These are phyloP conservation scores for Globicephala melas DNA, from an alignment of 2,113 vertebrate species.

Conservation along the genomic window DNA sequence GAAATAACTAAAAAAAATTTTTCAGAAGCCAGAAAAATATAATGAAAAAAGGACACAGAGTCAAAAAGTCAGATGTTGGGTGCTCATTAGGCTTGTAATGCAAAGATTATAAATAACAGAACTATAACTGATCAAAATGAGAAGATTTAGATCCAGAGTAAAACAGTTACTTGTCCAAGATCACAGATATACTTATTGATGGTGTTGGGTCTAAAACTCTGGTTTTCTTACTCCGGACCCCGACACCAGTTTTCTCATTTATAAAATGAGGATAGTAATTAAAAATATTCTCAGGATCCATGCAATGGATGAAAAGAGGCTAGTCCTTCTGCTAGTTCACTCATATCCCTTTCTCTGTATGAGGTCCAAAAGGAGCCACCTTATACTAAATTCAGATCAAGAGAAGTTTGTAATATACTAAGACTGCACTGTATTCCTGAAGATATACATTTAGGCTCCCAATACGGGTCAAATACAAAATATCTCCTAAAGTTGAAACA, in stretches of 20 bases:
- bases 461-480: not conserved
- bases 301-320: not conserved
- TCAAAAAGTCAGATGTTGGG: not conserved
- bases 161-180: conserved; percentile 13
- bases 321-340: not conserved
- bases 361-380: not conserved
- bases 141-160: conserved; percentile 24
- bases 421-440: conserved; percentile 9
- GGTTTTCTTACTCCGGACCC: not conserved
- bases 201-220: not conserved
- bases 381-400: conserved; percentile 20
- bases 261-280: not conserved
- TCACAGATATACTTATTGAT: not conserved
- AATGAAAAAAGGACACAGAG: not conserved
- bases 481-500: not conserved
- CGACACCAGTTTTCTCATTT: conserved; percentile 1
- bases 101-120: conserved; percentile 9
- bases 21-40: conserved; percentile 36
- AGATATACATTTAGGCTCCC: not conserved
- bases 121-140: not conserved
- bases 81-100: not conserved
- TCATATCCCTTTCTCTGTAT: not conserved
- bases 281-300: not conserved
- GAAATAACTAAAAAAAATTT: not conserved
- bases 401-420: not conserved